A percentile compares a stretch with the other conserved stretches of the same genome.
Evolutionary conservation across 1,140 invertebrate species (phyloP).

Genomic region (Pentalonia nigronervosa): DNA sequence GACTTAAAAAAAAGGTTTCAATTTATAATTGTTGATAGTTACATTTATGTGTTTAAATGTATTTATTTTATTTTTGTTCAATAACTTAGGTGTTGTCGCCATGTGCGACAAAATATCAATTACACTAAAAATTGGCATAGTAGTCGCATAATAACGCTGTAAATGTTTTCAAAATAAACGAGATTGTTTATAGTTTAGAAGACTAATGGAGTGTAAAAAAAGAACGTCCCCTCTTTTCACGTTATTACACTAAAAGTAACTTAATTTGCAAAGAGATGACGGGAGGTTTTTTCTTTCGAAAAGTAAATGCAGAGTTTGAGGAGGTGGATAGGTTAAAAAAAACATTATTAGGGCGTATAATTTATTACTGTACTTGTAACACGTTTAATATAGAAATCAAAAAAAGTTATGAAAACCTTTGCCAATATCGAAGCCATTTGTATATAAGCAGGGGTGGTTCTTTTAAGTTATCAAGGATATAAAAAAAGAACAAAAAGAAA

Average conservation of each 20-base stretch:
- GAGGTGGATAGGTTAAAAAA: conserved; percentile 52
- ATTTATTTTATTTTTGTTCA: conserved; percentile 16
- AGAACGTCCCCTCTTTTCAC: conserved; percentile 49
- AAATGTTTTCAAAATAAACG: conserved; percentile 48
- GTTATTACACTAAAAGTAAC: conserved; percentile 58
- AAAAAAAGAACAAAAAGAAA: conserved; percentile 57
- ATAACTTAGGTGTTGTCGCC: conserved; percentile 35
- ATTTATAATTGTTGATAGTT: neutral
- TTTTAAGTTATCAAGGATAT: conserved; percentile 57
- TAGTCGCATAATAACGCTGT: conserved; percentile 41
- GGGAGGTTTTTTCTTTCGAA: conserved; percentile 55
- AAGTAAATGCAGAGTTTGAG: conserved; percentile 35
- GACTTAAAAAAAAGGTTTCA: neutral
- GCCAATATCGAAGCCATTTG: conserved; percentile 56
- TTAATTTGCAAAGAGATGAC: conserved; percentile 58
- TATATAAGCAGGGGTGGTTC: conserved; percentile 46
- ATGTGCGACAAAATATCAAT: conserved; percentile 50
- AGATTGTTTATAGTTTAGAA: conserved; percentile 58
- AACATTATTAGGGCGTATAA: conserved; percentile 58
- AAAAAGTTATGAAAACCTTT: conserved; percentile 58
- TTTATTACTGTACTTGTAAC: conserved; percentile 58
- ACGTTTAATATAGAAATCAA: conserved; percentile 58
- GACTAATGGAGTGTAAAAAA: conserved; percentile 58
- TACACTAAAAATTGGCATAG: conserved; percentile 57
- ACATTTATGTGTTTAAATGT: neutral